Evolutionary conservation across 1,140 invertebrate species (phyloP), one percentile per base, ranked within the genome.

Genomic region (Drosophila kanapiae): DNA sequence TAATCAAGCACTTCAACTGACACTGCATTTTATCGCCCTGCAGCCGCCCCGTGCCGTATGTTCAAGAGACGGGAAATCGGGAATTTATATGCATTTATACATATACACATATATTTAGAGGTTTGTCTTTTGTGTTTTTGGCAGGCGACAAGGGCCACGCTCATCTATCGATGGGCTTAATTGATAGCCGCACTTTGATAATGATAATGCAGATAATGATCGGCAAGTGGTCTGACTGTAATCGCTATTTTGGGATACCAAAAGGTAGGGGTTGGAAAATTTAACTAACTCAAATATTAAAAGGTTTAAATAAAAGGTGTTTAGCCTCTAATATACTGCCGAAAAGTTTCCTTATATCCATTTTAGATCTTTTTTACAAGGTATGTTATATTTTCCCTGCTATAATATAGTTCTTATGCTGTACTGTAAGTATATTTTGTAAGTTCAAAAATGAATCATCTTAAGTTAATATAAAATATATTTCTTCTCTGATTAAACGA

Each of bases 1-100:
- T 57, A 87, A 76, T 86, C 75, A 75, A 79, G 42, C 57, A 78
- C 59, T 72, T 58, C 68, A 80, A 59, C 63, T 78, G 58, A 78
- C 75, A 63, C 74, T 87, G 84, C 80, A 80, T 69, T 83, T 86
- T 83, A 86, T 87, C 84, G 76, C 80, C 29, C 47, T 74, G 38
- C 18, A 48, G 35, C 49, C 64, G 35, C 33, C 65, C 62, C 62
- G 62, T 47, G 75, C 54, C 75, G 75, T 69, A 74, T 78, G 75
- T 78, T 78, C 57, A 78, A 78, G 51, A 57, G 49, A 42, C 35
- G 42, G 40, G 16, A 61, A 61, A 35, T 49, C 58, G 35, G n/a
- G n/a, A 13, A 33, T 33, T 45, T 37, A 65, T 29, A 31, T 29
- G 18, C 29, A 38, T 29, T 43, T 62, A 33, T 54, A 27, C n/a